phyloP scores from a whole-genome alignment of 2,113 vertebrate species.

The Onychostoma macrolepis region DNA sequence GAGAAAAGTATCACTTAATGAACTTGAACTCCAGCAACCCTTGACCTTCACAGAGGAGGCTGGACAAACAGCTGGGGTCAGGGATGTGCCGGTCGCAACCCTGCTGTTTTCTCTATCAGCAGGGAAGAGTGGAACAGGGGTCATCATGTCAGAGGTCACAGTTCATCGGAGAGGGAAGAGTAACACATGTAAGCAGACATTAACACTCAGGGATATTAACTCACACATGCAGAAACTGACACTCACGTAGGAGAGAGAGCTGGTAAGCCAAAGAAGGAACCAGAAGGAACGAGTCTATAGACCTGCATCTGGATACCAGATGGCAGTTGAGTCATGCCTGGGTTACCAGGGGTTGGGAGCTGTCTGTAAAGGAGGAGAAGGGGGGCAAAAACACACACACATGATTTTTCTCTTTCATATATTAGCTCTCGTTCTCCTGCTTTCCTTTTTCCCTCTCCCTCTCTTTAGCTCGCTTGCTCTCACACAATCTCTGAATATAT shows the following conservation, averaged over 20 bases:
- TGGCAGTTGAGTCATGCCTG: constrained; percentile 80
- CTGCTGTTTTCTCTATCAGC: constrained; percentile 63
- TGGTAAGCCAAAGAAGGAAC: constrained; percentile 57
- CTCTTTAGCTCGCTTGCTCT: constrained; percentile 31
- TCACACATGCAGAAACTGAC: constrained; percentile 46
- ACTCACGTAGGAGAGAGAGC: constrained; percentile 51
- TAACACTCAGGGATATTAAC: constrained; percentile 57
- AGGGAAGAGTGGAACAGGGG: constrained; percentile 49
- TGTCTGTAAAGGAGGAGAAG: constrained; percentile 55
- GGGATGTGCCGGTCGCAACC: constrained; percentile 58
- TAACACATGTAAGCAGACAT: constrained; percentile 53
- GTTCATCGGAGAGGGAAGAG: constrained; percentile 48
- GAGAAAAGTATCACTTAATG: constrained; percentile 72
- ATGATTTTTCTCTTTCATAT: constrained; percentile 42
- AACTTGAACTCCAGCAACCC: constrained; percentile 76
- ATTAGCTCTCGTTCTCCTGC: constrained; percentile 21
- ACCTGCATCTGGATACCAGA: constrained; percentile 83
- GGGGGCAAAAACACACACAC: constrained; percentile 49
- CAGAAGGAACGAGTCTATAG: constrained; percentile 61
- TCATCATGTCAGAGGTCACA: constrained; percentile 52
- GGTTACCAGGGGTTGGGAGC: constrained; percentile 70
- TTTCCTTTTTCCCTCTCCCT: constrained; percentile 48
- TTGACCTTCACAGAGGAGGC: constrained; percentile 46
- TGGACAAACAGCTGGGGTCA: constrained; percentile 66
- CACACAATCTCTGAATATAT: constrained; percentile 27